These are phyloP conservation scores for Clarias fuscus DNA, from an alignment of 2,797 vertebrate species.

Conservation along the genomic window DNA sequence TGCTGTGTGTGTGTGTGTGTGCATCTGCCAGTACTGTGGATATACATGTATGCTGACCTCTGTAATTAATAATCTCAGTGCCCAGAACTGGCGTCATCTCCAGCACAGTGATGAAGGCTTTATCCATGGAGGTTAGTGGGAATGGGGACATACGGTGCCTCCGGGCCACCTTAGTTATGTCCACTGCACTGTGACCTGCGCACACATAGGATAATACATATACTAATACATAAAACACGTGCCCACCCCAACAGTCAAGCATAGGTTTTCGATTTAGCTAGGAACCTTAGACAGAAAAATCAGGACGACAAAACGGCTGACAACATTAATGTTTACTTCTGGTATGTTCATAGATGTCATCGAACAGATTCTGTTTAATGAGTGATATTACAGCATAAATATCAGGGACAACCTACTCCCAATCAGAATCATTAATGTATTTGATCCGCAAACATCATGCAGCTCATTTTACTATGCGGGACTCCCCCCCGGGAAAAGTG, in stretches of 20 bases:
- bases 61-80: conserved; percentile 97
- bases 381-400: neutral
- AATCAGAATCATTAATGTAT: too few relatives aligned
- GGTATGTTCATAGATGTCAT: neutral
- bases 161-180: conserved; percentile 98
- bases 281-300: neutral
- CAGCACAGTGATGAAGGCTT: conserved; percentile 98
- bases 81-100: conserved; percentile 98
- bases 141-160: conserved; percentile 98
- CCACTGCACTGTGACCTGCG: conserved; percentile 95
- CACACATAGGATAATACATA: conserved; percentile 10
- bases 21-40: neutral
- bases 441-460: too few relatives aligned
- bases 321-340: neutral
- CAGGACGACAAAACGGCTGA: neutral
- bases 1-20: neutral
- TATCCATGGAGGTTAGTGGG: conserved; percentile 98
- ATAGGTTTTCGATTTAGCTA: neutral
- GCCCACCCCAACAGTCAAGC: neutral
- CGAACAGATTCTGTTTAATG: neutral
- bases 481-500: too few relatives aligned
- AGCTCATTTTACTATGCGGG: too few relatives aligned
- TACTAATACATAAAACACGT: conserved; percentile 12
- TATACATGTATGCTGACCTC: conserved; percentile 74
- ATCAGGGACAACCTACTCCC: neutral